Evolutionary conservation across 2,888 invertebrate species (phyloP).

Genomic region (Nasonia oneida): DNA sequence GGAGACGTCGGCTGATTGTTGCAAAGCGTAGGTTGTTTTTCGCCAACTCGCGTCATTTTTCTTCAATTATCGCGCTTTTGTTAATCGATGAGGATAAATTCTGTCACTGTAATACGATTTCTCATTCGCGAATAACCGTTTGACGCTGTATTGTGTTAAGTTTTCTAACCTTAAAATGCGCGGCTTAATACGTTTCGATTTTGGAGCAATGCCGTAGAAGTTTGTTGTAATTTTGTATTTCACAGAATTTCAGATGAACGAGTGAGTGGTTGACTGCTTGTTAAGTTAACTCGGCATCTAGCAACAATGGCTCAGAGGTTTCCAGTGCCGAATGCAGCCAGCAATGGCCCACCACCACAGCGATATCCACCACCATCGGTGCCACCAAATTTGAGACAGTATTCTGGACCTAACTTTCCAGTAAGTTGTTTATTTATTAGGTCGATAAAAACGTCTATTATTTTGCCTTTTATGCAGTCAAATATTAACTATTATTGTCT

Average conservation of each 20-base stretch:
- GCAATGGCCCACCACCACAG: constrained; percentile 81
- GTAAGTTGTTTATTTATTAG: constrained; percentile 80
- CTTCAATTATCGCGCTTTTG: not conserved
- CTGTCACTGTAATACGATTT: not conserved
- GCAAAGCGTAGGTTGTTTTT: constrained; percentile 32
- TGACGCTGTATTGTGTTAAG: not conserved
- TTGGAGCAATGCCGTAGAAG: not conserved
- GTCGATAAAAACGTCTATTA: not conserved
- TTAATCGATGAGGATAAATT: not conserved
- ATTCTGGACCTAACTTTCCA: constrained; percentile 88
- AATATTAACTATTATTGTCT: not conserved
- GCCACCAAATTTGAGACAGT: constrained; percentile 82
- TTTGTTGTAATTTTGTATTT: constrained; percentile 7
- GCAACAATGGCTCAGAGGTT: constrained; percentile 81
- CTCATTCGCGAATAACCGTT: not conserved
- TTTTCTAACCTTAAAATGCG: constrained; percentile 41
- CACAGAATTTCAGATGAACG: constrained; percentile 45
- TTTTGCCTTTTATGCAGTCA: not conserved
- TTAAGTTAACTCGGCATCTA: not conserved
- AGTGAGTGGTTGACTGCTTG: not conserved
- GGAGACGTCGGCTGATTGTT: constrained; percentile 35
- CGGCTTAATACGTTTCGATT: not conserved
- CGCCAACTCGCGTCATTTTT: not conserved
- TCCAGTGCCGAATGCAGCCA: constrained; percentile 81
- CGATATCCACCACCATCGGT: constrained; percentile 84